phyloP scores from a whole-genome alignment of 2,888 invertebrate genomes.

The Notocelia uddmanniana region DNA sequence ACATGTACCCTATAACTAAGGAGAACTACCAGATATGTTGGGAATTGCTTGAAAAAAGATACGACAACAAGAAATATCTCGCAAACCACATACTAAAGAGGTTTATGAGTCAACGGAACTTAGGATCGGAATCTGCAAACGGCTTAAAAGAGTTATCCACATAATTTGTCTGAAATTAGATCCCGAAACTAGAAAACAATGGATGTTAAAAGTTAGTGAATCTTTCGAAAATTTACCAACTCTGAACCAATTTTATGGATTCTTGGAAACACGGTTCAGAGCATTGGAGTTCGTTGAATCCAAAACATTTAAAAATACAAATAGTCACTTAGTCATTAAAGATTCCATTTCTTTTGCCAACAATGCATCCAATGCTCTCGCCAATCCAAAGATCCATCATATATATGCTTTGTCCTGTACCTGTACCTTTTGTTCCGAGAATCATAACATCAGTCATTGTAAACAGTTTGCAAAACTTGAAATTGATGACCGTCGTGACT shows the following conservation, averaged over 20 bases:
- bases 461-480: not conserved
- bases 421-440: constrained; percentile 23
- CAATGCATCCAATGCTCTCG: not conserved
- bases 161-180: no score
- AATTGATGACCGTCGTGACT: constrained; percentile 7
- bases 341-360: not conserved
- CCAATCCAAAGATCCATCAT: constrained; percentile 5
- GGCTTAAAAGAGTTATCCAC: not conserved
- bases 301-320: not conserved
- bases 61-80: constrained; percentile 11
- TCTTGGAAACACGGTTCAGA: constrained; percentile 3
- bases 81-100: constrained; percentile 1
- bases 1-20: not conserved
- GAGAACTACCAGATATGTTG: not conserved
- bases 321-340: no score
- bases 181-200: not conserved
- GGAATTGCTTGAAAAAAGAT: constrained; percentile 7
- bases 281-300: constrained; percentile 14
- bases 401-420: not conserved
- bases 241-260: not conserved
- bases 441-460: constrained; percentile 5
- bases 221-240: not conserved
- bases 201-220: constrained; percentile 3
- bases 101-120: not conserved
- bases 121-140: not conserved